phyloP scores from a whole-genome alignment of 2,113 vertebrate genomes.

The Trichomycterus rosablanca region DNA sequence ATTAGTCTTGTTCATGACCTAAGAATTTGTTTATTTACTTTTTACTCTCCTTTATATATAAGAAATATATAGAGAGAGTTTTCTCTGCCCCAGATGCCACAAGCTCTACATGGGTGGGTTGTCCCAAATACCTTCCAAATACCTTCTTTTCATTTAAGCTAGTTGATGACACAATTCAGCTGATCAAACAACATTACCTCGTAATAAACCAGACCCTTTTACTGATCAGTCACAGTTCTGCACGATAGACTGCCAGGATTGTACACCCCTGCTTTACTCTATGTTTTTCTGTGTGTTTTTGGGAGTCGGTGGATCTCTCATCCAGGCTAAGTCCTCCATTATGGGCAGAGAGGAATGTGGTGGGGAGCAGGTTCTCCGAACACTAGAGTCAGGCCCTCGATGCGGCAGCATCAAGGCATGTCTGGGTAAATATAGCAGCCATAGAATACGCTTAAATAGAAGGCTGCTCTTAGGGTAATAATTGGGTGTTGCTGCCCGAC shows the following conservation, averaged over 20 bases:
- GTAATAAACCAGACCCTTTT: constrained; percentile 31
- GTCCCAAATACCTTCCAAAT: constrained; percentile 1
- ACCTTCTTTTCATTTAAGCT: constrained; percentile 17
- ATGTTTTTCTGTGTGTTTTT: constrained; percentile 28
- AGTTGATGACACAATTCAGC: constrained; percentile 11
- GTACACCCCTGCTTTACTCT: constrained; percentile 8
- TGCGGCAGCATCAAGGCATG: constrained; percentile 59
- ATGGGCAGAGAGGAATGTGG: constrained; percentile 65
- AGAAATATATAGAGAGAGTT: too few species aligned
- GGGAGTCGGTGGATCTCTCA: constrained; percentile 42
- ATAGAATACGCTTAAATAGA: constrained; percentile 72
- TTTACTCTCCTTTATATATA: constrained; percentile 24
- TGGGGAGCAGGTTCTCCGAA: constrained; percentile 48
- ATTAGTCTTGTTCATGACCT: constrained; percentile 75
- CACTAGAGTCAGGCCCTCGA: constrained; percentile 53
- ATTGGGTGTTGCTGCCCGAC: constrained; percentile 74
- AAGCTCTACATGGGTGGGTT: too few species aligned
- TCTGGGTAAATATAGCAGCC: constrained; percentile 71
- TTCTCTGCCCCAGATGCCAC: too few species aligned
- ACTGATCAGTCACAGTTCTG: background rate
- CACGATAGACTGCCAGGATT: background rate
- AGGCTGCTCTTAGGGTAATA: constrained; percentile 69
- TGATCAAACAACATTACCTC: constrained; percentile 34
- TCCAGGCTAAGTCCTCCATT: constrained; percentile 47
- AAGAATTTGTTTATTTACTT: constrained; percentile 60